Conservation (phyloP, 1,140 invertebrate genomes). For the Zaprionus africanus region DNA sequence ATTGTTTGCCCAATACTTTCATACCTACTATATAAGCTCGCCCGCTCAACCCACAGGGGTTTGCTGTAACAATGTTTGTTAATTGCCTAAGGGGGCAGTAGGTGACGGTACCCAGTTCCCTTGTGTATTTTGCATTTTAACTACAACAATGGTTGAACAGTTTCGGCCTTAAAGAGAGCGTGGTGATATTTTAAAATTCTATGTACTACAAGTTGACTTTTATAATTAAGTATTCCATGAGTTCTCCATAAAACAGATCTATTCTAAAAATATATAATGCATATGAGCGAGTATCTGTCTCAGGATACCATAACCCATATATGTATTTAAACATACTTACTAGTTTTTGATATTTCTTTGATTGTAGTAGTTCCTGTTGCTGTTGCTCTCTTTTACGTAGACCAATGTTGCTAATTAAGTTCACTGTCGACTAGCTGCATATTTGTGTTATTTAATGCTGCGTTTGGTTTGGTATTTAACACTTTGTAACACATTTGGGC, state of each 20-base stretch:
- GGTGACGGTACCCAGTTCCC: not conserved
- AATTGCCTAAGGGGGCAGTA: slow-evolving; percentile 40
- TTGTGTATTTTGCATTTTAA: not conserved
- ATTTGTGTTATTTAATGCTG: slow-evolving; percentile 12
- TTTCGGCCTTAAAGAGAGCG: not conserved
- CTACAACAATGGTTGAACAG: not conserved
- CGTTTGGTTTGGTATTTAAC: slow-evolving; percentile 9
- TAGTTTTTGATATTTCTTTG: not conserved
- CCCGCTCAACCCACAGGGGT: not conserved
- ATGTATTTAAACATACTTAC: slow-evolving; percentile 9
- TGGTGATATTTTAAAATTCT: not conserved
- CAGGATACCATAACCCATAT: not conserved
- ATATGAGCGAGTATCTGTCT: not conserved
- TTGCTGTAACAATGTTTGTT: slow-evolving; percentile 22
- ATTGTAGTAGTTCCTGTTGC: slow-evolving; percentile 1
- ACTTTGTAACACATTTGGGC: slow-evolving; percentile 1
- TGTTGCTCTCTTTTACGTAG: not conserved
- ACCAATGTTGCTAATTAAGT: not conserved
- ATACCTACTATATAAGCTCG: not conserved
- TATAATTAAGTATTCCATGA: not conserved
- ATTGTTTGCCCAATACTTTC: slow-evolving; percentile 58
- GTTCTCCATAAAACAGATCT: not conserved
- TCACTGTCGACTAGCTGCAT: not conserved
- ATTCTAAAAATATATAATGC: not conserved
- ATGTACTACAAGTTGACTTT: not conserved